Evolutionary conservation across 2,888 invertebrate genomes (phyloP), one percentile per base, ranked within the genome.

Genomic region (Ophioninae sp.): DNA sequence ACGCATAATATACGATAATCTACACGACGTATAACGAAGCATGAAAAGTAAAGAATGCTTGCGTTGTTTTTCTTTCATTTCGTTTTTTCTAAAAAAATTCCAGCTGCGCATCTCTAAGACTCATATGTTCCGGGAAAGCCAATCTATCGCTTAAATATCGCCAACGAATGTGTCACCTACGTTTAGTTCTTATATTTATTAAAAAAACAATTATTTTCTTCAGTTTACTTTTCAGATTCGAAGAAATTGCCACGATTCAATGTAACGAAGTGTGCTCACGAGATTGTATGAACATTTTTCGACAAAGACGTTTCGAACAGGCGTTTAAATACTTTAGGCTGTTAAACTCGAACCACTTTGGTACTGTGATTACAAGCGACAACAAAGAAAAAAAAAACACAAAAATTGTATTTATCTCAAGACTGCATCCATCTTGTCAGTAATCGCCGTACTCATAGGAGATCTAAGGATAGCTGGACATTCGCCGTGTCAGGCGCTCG

Each of bases 401-500:
- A 21, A 86, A 85, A 83, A 85, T 84, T 87, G 78, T 84, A 86
- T 89, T 86, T 86, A 83, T 77, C 86, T 82, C 81, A 87, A 89
- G 88, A 89, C 89, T 88, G 88, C 86, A 79, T 83, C 83, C 87
- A 87, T 89, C 85, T 87, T 82, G 86, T 89, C 88, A 88, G 83
- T 87, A 88, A 83, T 67, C 79, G 79, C 77, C 84, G 83, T 68
- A 83, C 82, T 87, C 85, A 82, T 87, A 87, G 62, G 70, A 84
- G 64, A 62, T 57, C 56, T 57, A 37, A 57, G 56, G 7, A 13
- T 41, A 21, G 67, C 7, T 13, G 21, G 23, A 39, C 37, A 41
- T 62, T 41, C 39, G 30, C 59, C 76, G 74, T 81, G 23, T 75
- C 72, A 37, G 68, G 57, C 13, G 39, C 62, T 30, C 41, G 64